A percentile compares a stretch with the other conserved stretches of the same genome.
Conservation (phyloP, 2,888 invertebrate genomes). For the Balanococcus diminutus region DNA sequence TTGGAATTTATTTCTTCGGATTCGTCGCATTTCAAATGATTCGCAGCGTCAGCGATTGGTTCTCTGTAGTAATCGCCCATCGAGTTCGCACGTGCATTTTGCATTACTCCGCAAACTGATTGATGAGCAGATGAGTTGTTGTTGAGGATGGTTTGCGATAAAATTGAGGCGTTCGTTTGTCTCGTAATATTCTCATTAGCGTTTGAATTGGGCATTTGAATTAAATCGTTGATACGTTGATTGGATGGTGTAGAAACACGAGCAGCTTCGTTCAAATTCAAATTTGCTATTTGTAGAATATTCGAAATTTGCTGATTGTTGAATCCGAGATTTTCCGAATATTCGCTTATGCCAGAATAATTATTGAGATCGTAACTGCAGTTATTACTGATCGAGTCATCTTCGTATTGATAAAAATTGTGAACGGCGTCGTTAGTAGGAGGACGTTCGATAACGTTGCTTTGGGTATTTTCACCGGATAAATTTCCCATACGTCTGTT, state of each 20-base stretch:
- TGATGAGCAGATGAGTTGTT: not conserved
- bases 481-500: not conserved
- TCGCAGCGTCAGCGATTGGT: not conserved
- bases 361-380: not conserved
- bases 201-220: not conserved
- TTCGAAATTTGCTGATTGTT: not conserved
- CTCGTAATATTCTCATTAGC: not conserved
- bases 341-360: no score
- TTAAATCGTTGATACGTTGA: not conserved
- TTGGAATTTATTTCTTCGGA: not conserved
- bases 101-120: not conserved
- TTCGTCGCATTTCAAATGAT: not conserved
- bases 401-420: not conserved
- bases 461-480: not conserved
- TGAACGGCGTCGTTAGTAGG: not conserved
- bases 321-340: not conserved
- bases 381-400: not conserved
- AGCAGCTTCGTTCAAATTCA: not conserved
- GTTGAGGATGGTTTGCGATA: constrained; percentile 1
- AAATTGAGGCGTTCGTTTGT: not conserved
- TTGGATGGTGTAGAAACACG: no score
- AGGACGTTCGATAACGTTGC: not conserved
- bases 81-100: not conserved
- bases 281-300: not conserved
- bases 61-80: not conserved